Evolutionary conservation across 92 coral and sea anemone genomes (phyloP).

Genomic region (Paragorgia papillata): DNA sequence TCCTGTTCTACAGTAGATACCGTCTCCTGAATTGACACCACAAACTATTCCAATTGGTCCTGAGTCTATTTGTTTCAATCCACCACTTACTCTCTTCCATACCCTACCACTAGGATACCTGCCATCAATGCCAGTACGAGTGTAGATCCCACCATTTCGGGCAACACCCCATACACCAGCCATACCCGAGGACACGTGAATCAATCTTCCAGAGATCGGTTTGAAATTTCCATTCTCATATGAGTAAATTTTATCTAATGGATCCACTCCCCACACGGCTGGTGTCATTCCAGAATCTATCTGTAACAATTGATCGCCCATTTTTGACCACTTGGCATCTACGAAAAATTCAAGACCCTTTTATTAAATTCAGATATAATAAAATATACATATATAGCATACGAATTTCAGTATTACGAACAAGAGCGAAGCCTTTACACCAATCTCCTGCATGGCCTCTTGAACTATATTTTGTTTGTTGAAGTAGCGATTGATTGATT

Average conservation of each 20-base stretch:
- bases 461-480: too few relatives aligned
- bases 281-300: constrained; percentile 39
- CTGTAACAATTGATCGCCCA: background rate
- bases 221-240: constrained; percentile 9
- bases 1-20: constrained; percentile 39
- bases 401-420: too few relatives aligned
- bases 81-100: background rate
- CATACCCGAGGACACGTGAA: constrained; percentile 1
- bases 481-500: too few relatives aligned
- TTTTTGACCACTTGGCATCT: too few relatives aligned
- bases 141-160: background rate
- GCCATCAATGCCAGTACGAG: background rate
- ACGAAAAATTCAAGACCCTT: too few relatives aligned
- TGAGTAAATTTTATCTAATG: constrained; percentile 13
- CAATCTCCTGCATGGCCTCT: too few relatives aligned
- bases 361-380: too few relatives aligned
- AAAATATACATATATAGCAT: too few relatives aligned
- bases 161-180: constrained; percentile 19
- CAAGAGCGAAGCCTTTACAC: too few relatives aligned
- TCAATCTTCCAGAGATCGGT: constrained; percentile 2
- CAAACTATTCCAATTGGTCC: constrained; percentile 53
- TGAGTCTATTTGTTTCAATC: constrained; percentile 47
- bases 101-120: too few relatives aligned
- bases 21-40: constrained; percentile 35
- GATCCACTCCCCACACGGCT: constrained; percentile 21